Evolutionary conservation across 2,888 invertebrate genomes (phyloP).

Genomic region (Andrena chrysosceles): DNA sequence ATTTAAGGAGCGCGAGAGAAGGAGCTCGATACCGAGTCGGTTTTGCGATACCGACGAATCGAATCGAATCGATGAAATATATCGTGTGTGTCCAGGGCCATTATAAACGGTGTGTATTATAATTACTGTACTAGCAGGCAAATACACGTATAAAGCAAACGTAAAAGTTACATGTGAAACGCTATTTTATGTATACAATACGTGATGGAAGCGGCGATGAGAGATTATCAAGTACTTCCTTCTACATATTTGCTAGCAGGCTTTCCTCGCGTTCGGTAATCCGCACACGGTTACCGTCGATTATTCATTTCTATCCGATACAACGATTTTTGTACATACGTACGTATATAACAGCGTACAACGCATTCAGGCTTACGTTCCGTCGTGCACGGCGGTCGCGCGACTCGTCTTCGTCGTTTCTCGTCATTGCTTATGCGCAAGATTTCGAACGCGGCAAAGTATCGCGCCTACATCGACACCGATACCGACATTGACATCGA

Average conservation of each 20-base stretch:
- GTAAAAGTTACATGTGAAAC: constrained; percentile 51
- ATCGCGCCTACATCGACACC: constrained; percentile 3
- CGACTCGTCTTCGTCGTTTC: constrained; percentile 45
- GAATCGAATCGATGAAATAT: constrained; percentile 59
- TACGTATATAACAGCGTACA: neutral
- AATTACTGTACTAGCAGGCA: constrained; percentile 74
- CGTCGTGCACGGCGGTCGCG: constrained; percentile 9
- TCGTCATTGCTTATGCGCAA: constrained; percentile 28
- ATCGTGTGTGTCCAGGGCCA: constrained; percentile 74
- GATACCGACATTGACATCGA: neutral
- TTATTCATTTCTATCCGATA: constrained; percentile 15
- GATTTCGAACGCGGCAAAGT: neutral
- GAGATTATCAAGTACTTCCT: constrained; percentile 25
- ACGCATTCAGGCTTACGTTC: constrained; percentile 11
- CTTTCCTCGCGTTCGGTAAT: constrained; percentile 24
- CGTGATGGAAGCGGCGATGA: constrained; percentile 56
- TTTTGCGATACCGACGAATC: constrained; percentile 38
- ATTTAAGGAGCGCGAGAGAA: constrained; percentile 61
- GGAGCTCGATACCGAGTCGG: constrained; percentile 38
- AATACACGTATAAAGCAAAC: constrained; percentile 67
- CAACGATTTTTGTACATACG: constrained; percentile 42
- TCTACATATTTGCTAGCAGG: neutral
- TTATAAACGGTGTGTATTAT: constrained; percentile 78
- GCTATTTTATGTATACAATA: constrained; percentile 46
- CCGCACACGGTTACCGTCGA: constrained; percentile 12